phyloP scores from a whole-genome alignment of 2,888 invertebrate genomes.

The Salticus scenicus region DNA sequence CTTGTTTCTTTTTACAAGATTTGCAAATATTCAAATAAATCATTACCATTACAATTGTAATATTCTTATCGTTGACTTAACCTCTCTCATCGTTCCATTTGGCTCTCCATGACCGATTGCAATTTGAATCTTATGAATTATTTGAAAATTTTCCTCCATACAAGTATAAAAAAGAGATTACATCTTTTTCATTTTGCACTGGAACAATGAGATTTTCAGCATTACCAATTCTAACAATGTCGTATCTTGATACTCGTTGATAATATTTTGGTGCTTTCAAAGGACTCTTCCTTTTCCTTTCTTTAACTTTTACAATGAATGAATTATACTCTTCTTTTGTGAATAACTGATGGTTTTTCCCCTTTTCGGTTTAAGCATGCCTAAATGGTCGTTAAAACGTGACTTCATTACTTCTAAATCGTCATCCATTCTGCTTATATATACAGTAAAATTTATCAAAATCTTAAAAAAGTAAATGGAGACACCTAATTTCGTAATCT shows the following conservation, averaged over 20 bases:
- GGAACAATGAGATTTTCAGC: conserved; percentile 31
- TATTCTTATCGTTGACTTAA: conserved; percentile 13
- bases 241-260: conserved; percentile 35
- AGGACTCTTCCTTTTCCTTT: conserved; percentile 9
- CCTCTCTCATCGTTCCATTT: not conserved
- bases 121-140: not conserved
- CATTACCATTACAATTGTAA: not conserved
- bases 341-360: conserved; percentile 12
- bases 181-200: too few species aligned
- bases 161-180: too few species aligned
- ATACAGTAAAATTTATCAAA: conserved; percentile 16
- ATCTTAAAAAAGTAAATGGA: not conserved
- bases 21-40: not conserved
- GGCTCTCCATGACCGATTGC: not conserved
- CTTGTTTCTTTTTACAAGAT: not conserved
- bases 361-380: conserved; percentile 17
- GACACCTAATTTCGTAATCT: too few species aligned
- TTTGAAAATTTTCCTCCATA: not conserved
- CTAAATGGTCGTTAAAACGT: conserved; percentile 26
- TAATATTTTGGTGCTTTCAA: conserved; percentile 21
- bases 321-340: conserved; percentile 3
- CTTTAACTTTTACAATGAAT: conserved; percentile 27
- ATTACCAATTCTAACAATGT: conserved; percentile 29
- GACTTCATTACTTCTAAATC: conserved; percentile 27
- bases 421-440: conserved; percentile 15